These are phyloP conservation scores for Tigriopus japonicus DNA, from an alignment of 1,140 invertebrate genomes.

Conservation along the genomic window DNA sequence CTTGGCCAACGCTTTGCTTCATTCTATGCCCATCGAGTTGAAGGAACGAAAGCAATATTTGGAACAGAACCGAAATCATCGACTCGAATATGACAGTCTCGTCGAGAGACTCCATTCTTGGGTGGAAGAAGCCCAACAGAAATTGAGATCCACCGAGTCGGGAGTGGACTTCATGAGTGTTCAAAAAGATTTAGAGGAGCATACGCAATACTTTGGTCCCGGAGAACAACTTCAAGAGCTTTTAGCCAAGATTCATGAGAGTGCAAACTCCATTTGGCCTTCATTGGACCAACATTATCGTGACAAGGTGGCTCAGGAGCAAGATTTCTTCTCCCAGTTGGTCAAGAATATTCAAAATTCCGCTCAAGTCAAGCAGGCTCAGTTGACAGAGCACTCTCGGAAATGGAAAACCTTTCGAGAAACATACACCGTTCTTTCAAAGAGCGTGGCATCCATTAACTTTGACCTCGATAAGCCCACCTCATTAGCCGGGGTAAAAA, in stretches of 20 bases:
- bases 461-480: constrained; percentile 50
- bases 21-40: constrained; percentile 54
- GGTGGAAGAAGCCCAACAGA: constrained; percentile 60
- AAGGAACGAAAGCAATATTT: constrained; percentile 47
- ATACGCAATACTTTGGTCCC: constrained; percentile 61
- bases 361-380: constrained; percentile 49
- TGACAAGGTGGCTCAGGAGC: constrained; percentile 53
- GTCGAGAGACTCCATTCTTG: constrained; percentile 49
- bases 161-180: constrained; percentile 74
- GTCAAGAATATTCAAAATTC: constrained; percentile 60
- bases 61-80: constrained; percentile 51
- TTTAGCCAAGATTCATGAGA: constrained; percentile 57
- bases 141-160: constrained; percentile 51
- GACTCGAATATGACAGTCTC: constrained; percentile 35
- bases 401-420: constrained; percentile 47
- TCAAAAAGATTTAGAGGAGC: constrained; percentile 56
- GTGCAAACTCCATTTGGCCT: constrained; percentile 66
- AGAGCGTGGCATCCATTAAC: constrained; percentile 31
- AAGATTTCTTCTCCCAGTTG: constrained; percentile 42
- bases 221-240: constrained; percentile 54
- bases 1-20: constrained; percentile 51
- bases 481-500: constrained; percentile 43
- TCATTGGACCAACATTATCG: constrained; percentile 55
- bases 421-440: no score
- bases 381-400: constrained; percentile 51